Conservation (phyloP, 2,797 vertebrate genomes). For the Rhinichthys osculus region DNA sequence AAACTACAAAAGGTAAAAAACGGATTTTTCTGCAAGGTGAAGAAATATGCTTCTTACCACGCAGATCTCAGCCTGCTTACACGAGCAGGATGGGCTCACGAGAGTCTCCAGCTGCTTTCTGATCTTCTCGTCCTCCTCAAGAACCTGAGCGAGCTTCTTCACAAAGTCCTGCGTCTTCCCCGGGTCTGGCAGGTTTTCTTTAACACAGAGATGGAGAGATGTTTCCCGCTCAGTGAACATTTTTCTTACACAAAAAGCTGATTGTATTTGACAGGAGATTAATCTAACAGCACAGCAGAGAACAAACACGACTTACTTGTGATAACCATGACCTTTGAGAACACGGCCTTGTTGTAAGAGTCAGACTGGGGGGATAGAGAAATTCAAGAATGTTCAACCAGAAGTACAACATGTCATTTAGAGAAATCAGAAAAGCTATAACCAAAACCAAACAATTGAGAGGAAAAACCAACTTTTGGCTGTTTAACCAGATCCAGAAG, state of each 20-base stretch:
- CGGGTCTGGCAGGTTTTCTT: constrained; percentile 95
- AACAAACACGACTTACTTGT: constrained; percentile 86
- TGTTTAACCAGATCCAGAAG: constrained; percentile 94
- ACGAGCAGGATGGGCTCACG: constrained; percentile 94
- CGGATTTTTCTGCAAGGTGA: not conserved
- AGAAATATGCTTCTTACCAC: constrained; percentile 84
- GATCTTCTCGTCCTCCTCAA: constrained; percentile 97
- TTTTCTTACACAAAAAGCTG: not conserved
- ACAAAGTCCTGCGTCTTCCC: constrained; percentile 99
- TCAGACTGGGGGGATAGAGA: constrained; percentile 85
- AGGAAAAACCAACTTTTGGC: constrained; percentile 85
- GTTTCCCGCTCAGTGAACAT: not conserved
- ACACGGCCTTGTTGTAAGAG: constrained; percentile 94
- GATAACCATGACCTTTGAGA: constrained; percentile 99
- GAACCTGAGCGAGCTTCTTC: constrained; percentile 96
- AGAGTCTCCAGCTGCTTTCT: constrained; percentile 93
- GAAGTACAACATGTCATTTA: not conserved
- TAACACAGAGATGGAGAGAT: constrained; percentile 22
- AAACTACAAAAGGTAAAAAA: not conserved
- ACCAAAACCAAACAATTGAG: constrained; percentile 5
- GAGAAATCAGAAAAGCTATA: not conserved
- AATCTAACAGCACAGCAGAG: not conserved
- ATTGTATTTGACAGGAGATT: not conserved
- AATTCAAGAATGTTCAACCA: constrained; percentile 13
- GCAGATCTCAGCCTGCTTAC: constrained; percentile 96